These are phyloP conservation scores for Xestia sexstrigata DNA, from an alignment of 2,888 invertebrate species.

Conservation along the genomic window DNA sequence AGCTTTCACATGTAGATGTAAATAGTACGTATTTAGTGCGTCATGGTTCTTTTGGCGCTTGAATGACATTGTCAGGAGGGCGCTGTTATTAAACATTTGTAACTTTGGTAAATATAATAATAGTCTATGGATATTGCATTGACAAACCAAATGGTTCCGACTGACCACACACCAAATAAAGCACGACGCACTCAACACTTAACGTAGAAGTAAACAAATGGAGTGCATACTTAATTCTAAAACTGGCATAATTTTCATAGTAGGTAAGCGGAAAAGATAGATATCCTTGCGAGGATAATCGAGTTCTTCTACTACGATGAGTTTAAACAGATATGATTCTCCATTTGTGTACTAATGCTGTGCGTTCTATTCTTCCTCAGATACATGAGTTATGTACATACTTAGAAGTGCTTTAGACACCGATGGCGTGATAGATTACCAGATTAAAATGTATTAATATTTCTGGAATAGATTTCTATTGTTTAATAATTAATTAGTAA, in stretches of 20 bases:
- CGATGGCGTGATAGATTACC: neutral
- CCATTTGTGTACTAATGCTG: conserved; percentile 24
- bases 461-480: conserved; percentile 1
- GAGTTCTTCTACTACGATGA: neutral
- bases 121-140: neutral
- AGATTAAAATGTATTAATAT: neutral
- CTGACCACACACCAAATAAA: neutral
- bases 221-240: neutral
- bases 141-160: neutral
- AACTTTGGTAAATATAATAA: neutral
- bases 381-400: neutral
- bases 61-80: neutral
- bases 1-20: conserved; percentile 15
- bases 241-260: neutral
- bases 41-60: neutral
- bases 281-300: neutral
- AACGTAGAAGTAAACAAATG: conserved; percentile 12
- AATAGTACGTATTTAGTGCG: neutral
- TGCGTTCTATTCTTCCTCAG: conserved; percentile 18
- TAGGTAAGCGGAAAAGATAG: neutral
- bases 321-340: neutral
- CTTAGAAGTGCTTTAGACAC: conserved; percentile 25
- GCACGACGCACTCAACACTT: neutral
- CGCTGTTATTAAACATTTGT: neutral
- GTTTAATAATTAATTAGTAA: neutral